phyloP scores from a whole-genome alignment of 2,797 vertebrate species.

The Luscinia luscinia region DNA sequence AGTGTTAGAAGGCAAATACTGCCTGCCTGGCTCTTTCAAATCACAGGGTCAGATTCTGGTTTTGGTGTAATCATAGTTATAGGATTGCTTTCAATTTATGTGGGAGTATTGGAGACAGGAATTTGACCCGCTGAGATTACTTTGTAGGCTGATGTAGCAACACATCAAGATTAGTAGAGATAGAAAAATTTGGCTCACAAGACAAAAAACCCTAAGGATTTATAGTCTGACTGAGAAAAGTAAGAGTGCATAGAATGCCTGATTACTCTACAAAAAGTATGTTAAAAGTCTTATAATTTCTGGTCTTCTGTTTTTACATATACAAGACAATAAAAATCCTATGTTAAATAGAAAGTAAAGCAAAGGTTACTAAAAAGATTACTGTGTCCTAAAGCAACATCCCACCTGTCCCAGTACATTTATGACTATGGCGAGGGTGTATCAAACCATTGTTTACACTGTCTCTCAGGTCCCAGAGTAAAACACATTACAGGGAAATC shows the following conservation, averaged over 20 bases:
- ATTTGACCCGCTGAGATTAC: not conserved
- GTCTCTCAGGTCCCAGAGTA: slow-evolving; percentile 23
- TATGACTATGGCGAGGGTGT: not conserved
- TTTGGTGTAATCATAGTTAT: not conserved
- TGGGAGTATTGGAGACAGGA: not conserved
- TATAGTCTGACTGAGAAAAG: not conserved
- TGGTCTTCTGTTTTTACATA: not conserved
- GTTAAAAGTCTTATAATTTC: not conserved
- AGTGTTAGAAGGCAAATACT: not conserved
- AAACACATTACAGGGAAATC: slow-evolving; percentile 54
- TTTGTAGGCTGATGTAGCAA: not conserved
- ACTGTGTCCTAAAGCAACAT: slow-evolving; percentile 30
- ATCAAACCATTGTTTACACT: slow-evolving; percentile 18
- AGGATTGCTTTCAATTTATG: not conserved
- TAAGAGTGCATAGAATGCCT: not conserved
- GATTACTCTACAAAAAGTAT: not conserved
- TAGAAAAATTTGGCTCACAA: not conserved
- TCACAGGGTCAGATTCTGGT: not conserved
- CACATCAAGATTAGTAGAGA: not conserved
- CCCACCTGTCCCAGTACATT: not conserved
- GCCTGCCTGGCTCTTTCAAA: not conserved
- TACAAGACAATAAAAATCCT: slow-evolving; percentile 1
- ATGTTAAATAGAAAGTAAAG: slow-evolving; percentile 16
- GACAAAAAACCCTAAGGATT: not conserved
- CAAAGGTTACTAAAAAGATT: not conserved